These are phyloP conservation scores for Euclidia mi DNA, from an alignment of 2,888 invertebrate genomes.

Conservation along the genomic window DNA sequence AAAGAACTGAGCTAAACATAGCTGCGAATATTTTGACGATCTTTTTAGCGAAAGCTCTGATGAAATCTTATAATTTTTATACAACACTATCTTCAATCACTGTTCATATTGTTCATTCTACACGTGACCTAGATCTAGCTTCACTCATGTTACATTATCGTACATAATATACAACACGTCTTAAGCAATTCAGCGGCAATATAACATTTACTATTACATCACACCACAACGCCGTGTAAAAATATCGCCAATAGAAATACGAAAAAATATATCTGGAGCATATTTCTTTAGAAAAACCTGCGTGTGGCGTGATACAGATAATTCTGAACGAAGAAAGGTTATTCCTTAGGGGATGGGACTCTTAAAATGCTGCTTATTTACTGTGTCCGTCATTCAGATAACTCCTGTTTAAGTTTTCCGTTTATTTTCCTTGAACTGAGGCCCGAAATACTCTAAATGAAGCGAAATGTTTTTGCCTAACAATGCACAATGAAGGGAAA, in stretches of 20 bases:
- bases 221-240: conserved; percentile 13
- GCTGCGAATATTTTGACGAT: too few species aligned
- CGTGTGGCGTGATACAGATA: conserved; percentile 61
- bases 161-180: too few species aligned
- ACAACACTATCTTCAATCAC: too few species aligned
- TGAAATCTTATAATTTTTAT: too few species aligned
- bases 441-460: conserved; percentile 32
- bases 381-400: conserved; percentile 46
- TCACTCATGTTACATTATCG: too few species aligned
- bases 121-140: too few species aligned
- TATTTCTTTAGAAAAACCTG: conserved; percentile 53
- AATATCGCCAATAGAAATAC: conserved; percentile 40
- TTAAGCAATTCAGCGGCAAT: too few species aligned
- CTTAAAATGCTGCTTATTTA: conserved; percentile 58
- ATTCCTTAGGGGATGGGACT: conserved; percentile 49
- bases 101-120: too few species aligned
- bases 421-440: conserved; percentile 37
- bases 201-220: not conserved
- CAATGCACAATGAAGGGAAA: too few species aligned
- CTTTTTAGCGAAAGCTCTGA: too few species aligned
- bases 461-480: conserved; percentile 14
- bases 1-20: too few species aligned
- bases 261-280: conserved; percentile 43
- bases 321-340: conserved; percentile 61
- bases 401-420: conserved; percentile 47